phyloP scores from a whole-genome alignment of 2,888 invertebrate species.

The Caenorhabditis plicata region DNA sequence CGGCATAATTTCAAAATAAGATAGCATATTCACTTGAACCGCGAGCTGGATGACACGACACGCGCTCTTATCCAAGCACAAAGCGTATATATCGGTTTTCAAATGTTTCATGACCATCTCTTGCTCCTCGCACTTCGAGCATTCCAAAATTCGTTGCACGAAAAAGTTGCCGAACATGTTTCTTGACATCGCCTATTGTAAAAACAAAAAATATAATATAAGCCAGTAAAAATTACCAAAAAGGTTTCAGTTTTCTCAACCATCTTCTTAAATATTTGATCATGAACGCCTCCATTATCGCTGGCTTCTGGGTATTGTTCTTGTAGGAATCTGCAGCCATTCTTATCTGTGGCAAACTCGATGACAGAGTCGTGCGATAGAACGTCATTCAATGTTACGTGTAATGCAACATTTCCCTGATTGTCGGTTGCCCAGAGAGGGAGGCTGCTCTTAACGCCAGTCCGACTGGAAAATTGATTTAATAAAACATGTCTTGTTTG shows the following conservation, averaged over 20 bases:
- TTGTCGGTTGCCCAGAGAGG: conserved; percentile 34
- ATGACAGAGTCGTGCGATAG: conserved; percentile 20
- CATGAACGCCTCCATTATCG: conserved; percentile 18
- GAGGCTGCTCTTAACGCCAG: too few species aligned
- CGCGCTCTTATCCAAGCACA: conserved; percentile 55
- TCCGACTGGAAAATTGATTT: too few species aligned
- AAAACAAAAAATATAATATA: neutral
- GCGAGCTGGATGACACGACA: conserved; percentile 62
- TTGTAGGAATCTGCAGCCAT: conserved; percentile 39
- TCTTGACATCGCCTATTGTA: conserved; percentile 33
- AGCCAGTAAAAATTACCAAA: conserved; percentile 18
- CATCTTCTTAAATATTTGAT: conserved; percentile 25
- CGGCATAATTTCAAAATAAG: too few species aligned
- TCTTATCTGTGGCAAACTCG: conserved; percentile 38
- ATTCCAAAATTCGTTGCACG: conserved; percentile 47
- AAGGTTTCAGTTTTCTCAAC: conserved; percentile 23
- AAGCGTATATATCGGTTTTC: conserved; percentile 31
- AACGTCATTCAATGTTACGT: conserved; percentile 22
- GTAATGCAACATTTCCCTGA: conserved; percentile 13
- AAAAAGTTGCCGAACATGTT: conserved; percentile 57
- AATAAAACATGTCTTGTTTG: too few species aligned
- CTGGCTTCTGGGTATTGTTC: conserved; percentile 18
- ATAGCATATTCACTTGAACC: conserved; percentile 33
- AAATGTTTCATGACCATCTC: conserved; percentile 28
- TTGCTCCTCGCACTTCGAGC: conserved; percentile 25